Conservation (phyloP, 2,888 invertebrate genomes). For the Augiades crinisus region DNA sequence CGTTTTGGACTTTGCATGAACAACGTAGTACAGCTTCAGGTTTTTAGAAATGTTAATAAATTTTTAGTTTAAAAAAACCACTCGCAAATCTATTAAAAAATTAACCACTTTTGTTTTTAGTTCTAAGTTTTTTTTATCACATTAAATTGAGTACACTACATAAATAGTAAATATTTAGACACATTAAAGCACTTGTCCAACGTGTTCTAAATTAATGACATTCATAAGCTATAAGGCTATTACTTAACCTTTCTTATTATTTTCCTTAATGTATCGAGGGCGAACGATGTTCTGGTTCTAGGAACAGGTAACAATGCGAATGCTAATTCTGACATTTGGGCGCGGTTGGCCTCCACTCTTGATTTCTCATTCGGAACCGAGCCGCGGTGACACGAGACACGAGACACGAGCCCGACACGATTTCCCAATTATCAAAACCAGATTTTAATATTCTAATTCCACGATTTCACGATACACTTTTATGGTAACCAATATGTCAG, state of each 20-base stretch:
- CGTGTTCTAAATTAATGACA: no score
- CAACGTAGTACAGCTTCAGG: no score
- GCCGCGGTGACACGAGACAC: conserved; percentile 41
- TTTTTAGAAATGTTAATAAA: no score
- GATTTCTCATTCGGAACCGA: conserved; percentile 54
- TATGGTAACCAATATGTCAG: conserved; percentile 17
- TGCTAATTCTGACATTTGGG: conserved; percentile 63
- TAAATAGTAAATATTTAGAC: no score
- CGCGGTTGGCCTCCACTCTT: conserved; percentile 53
- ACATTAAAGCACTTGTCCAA: no score
- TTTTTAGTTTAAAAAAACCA: no score
- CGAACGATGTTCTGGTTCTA: conserved; percentile 34
- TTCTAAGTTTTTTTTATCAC: no score
- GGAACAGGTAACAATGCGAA: conserved; percentile 48
- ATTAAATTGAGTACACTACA: no score
- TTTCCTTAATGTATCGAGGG: conserved; percentile 12
- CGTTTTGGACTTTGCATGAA: no score
- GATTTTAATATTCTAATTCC: conserved; percentile 12
- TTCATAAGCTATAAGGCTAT: no score
- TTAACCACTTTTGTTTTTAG: no score
- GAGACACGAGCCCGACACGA: conserved; percentile 18
- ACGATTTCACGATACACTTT: conserved; percentile 1
- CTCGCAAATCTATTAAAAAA: no score
- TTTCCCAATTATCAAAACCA: conserved; percentile 14
- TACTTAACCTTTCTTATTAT: neutral